phyloP scores from a whole-genome alignment of 2,797 vertebrate species.

The Lagorchestes hirsutus region DNA sequence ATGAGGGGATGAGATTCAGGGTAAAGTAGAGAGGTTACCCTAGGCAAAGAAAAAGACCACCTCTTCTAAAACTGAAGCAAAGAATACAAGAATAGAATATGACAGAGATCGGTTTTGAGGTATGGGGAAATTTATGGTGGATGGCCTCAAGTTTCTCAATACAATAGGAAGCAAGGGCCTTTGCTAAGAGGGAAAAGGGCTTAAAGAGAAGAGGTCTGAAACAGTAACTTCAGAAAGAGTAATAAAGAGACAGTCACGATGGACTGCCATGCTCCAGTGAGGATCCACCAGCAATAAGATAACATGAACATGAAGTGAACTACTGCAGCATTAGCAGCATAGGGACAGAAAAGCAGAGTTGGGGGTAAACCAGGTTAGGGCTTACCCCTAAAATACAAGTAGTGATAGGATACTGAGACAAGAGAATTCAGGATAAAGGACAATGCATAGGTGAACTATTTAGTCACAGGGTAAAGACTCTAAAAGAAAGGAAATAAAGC shows the following conservation, averaged over 20 bases:
- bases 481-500: not conserved
- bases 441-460: not conserved
- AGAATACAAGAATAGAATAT: too few species aligned
- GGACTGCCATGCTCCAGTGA: not conserved
- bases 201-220: not conserved
- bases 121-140: too few species aligned
- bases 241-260: too few species aligned
- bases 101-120: too few species aligned
- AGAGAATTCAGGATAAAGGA: not conserved
- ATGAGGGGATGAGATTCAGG: not conserved
- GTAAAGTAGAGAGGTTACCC: not conserved
- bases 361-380: not conserved
- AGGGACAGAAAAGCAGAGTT: not conserved
- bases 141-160: too few species aligned
- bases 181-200: not conserved
- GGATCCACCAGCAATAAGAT: not conserved
- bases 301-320: not conserved
- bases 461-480: not conserved
- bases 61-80: not conserved
- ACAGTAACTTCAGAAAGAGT: not conserved
- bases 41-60: not conserved
- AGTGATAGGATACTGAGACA: not conserved
- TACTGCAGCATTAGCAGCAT: not conserved
- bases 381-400: not conserved
- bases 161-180: too few species aligned